phyloP scores from a whole-genome alignment of 2,888 invertebrate genomes.

The Diplolepis rosae region DNA sequence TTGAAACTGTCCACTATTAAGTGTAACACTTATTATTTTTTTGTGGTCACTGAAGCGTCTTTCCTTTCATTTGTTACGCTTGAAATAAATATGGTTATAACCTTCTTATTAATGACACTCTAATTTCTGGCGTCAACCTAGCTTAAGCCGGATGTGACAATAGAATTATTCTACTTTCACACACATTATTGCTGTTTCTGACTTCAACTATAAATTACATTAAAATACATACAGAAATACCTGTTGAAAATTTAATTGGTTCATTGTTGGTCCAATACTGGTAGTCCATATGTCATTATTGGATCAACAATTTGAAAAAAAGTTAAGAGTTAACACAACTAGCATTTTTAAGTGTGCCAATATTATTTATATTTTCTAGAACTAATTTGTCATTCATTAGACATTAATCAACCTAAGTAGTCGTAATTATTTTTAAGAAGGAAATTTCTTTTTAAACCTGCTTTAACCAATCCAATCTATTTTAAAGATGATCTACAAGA shows the following conservation, averaged over 20 bases:
- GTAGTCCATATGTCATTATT: too few relatives aligned
- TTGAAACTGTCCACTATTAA: not conserved
- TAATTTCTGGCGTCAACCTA: conserved; percentile 27
- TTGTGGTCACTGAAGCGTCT: conserved; percentile 22
- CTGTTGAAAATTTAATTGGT: too few relatives aligned
- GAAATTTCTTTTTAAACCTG: not conserved
- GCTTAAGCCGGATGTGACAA: conserved; percentile 24
- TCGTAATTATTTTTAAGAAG: not conserved
- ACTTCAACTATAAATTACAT: too few relatives aligned
- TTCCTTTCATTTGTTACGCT: conserved; percentile 30
- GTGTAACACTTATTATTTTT: not conserved
- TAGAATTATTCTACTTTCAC: conserved; percentile 12
- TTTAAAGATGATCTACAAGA: too few relatives aligned
- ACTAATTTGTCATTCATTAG: not conserved
- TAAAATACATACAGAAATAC: too few relatives aligned
- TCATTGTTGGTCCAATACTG: too few relatives aligned
- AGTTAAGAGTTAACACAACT: not conserved
- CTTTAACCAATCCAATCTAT: not conserved
- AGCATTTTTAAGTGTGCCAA: not conserved
- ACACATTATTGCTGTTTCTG: too few relatives aligned
- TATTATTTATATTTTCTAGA: too few relatives aligned
- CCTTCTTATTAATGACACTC: conserved; percentile 25
- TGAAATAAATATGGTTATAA: conserved; percentile 9
- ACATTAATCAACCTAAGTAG: not conserved
- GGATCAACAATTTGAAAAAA: not conserved